phyloP scores from a whole-genome alignment of 2,888 invertebrate genomes.

The Andrena camellia region DNA sequence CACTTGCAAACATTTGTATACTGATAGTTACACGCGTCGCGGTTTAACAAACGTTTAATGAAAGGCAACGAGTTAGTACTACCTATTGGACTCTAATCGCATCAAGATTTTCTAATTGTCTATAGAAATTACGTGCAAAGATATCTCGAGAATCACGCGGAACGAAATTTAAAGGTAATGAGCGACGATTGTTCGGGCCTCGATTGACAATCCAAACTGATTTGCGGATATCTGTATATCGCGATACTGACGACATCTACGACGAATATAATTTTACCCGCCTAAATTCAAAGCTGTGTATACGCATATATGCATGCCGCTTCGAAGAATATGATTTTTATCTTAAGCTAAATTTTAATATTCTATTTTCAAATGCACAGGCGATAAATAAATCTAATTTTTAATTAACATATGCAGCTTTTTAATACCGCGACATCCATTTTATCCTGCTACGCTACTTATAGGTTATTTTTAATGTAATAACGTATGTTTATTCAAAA shows the following conservation, averaged over 20 bases:
- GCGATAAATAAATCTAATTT: slow-evolving; percentile 60
- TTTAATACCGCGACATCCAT: background rate
- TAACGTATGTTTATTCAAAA: too few species aligned
- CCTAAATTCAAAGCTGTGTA: slow-evolving; percentile 51
- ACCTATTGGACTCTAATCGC: slow-evolving; percentile 27
- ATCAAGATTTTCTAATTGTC: slow-evolving; percentile 33
- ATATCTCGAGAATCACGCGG: slow-evolving; percentile 26
- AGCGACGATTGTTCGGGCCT: slow-evolving; percentile 26
- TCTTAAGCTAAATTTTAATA: slow-evolving; percentile 61
- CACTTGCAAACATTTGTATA: slow-evolving; percentile 10
- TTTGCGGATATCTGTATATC: slow-evolving; percentile 40
- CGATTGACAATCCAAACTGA: slow-evolving; percentile 57
- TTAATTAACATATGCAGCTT: slow-evolving; percentile 34
- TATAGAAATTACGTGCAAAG: slow-evolving; percentile 24
- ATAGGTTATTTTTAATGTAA: too few species aligned
- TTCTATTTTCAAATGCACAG: slow-evolving; percentile 65
- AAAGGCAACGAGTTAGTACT: slow-evolving; percentile 8
- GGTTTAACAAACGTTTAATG: slow-evolving; percentile 16
- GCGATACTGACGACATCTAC: slow-evolving; percentile 23
- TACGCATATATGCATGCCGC: slow-evolving; percentile 56
- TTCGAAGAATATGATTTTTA: slow-evolving; percentile 59
- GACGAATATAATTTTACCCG: slow-evolving; percentile 43
- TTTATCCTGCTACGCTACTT: background rate
- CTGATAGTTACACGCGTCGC: slow-evolving; percentile 1
- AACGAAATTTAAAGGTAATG: slow-evolving; percentile 10